Base-by-base conservation (phyloP, 1,140 invertebrate genomes). In the Bombus pascuorum region DNA sequence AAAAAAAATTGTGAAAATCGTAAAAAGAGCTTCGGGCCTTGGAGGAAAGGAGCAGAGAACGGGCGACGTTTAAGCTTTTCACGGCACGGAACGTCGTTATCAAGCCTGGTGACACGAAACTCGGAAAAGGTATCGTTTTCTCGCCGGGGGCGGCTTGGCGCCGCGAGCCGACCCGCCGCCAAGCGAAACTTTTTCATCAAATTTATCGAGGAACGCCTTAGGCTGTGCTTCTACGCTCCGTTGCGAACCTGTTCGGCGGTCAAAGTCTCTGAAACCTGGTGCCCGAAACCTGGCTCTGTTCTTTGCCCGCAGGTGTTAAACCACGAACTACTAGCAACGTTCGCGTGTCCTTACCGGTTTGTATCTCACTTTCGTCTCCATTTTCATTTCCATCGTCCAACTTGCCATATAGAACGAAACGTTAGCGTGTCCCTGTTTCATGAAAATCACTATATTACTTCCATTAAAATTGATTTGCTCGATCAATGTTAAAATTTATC, bases 141-240 rank as follows among this genome's bases (percentile, higher is more conserved):
- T 68, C 37, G 44, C 44, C 42, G 62, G 37, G 34, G 47, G 78
- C 62, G 28, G 66, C 4, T 66, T 15, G n/a, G 15, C 62, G 81
- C 65, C 74, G 28, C 34, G 74, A 34, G 47, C 65, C 37, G 25
- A 39, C 74, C 34, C 53, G 74, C 37, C 65, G 59, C 28, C 71
- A 39, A 80, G 71, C 47, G 57, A 81, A 85, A 85, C 78, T 85
- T 85, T 85, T 85, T 85, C 84, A 85, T 85, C 78, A 81, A 85
- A 85, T 85, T 85, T 81, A 85, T 74, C 78, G 78, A 66, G 84
- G 28, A 85, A 70, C 84, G 84, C 77, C 78, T 57, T 68, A 71
- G 84, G 78, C 84, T 62, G 70, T 66, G 34, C 76, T 47, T 34
- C 62, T 70, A 77, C 76, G 81, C 47, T 83, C 10, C 6, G 71